Base-by-base conservation (phyloP, 2,888 invertebrate genomes). In the Anthophora plumipes region DNA sequence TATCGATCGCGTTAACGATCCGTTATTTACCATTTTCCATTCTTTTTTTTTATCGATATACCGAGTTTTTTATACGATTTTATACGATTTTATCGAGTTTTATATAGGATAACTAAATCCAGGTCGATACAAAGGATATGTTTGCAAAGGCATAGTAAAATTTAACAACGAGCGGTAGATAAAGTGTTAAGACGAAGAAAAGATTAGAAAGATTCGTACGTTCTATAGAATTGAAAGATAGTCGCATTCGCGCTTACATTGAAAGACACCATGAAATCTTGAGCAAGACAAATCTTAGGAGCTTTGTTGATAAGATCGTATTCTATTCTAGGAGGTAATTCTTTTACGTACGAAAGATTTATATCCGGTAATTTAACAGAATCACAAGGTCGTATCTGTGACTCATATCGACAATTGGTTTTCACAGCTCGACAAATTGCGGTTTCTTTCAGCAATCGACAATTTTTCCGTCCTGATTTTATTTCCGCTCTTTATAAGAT, bases 321-420 rank as follows among this genome's bases (percentile, higher is more conserved):
- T 14, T 61, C 57, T 57, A 52, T 54, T 20, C 37, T 11, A 12
- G 41, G 25, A 57, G 39, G 72, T 57, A 82, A 81, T 54, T 66
- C 61, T 54, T 52, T 52, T 61, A 57, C 57, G 39, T 39, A 20
- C 43, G 64, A 37, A 50, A 12, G 68, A 80, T 73, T 72, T 77
- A 74, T 55, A 46, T 52, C 63, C 54, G 52, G 67, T 52, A 64
- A 77, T 85, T 82, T 79, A 41, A 73, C 72, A 17, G 72, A 77
- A 64, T 37, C 69, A 57, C 31, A 69, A 50, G 61, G 59, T 54
- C 59, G 68, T 61, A 61, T 78, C 60, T 63, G 52, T 79, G 84
- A 82, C 63, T 85, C 84, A 64, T n/a, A n/a, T 76, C 66, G 70
- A 66, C 54, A 66, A 61, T 63, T 63, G 1, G 11, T 39, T n/a